phyloP scores from a whole-genome alignment of 2,888 invertebrate genomes.

The Hirtodrosophila histrioides region DNA sequence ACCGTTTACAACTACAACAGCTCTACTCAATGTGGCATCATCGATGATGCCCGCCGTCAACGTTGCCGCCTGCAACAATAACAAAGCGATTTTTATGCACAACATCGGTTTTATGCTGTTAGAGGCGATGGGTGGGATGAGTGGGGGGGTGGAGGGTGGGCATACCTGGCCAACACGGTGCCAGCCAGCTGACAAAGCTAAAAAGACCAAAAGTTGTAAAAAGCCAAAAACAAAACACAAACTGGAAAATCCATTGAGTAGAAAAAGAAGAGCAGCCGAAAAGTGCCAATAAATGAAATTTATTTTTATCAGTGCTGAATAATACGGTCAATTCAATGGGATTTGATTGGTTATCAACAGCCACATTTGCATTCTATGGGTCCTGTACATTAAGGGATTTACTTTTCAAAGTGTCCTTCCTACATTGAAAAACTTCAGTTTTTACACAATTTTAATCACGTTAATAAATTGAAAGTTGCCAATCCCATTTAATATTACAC shows the following conservation, averaged over 20 bases:
- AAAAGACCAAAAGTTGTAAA: constrained; percentile 59
- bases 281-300: constrained; percentile 65
- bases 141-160: too few relatives aligned
- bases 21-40: constrained; percentile 60
- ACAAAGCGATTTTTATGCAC: constrained; percentile 77
- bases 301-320: constrained; percentile 63
- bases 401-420: background rate
- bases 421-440: background rate
- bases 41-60: constrained; percentile 55
- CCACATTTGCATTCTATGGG: constrained; percentile 34
- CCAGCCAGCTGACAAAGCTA: constrained; percentile 61
- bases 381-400: constrained; percentile 39
- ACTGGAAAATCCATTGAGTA: background rate
- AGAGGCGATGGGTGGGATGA: background rate
- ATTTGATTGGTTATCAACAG: constrained; percentile 35
- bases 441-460: too few relatives aligned
- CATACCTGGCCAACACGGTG: background rate
- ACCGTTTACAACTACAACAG: constrained; percentile 81
- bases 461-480: too few relatives aligned
- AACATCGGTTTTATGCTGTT: constrained; percentile 49
- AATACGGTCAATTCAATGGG: constrained; percentile 36
- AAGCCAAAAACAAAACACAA: constrained; percentile 12
- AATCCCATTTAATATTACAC: too few relatives aligned
- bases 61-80: constrained; percentile 75
- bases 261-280: constrained; percentile 26